A percentile compares a stretch with the other conserved stretches of the same genome.
Conservation (phyloP, 2,888 invertebrate genomes). For the Ectemnius lituratus region DNA sequence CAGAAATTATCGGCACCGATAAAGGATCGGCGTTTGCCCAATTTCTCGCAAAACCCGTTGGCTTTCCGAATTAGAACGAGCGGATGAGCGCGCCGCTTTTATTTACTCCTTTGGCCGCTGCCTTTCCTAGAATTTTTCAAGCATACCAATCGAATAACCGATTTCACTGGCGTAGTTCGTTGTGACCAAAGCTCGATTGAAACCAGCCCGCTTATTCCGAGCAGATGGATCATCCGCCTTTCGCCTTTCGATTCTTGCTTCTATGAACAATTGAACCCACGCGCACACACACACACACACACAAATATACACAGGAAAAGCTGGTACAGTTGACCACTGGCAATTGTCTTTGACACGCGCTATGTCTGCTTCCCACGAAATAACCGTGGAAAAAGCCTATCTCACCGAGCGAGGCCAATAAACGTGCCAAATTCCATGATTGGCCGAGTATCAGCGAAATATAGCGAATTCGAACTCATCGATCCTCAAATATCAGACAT, state of each 20-base stretch:
- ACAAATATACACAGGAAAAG: too few species aligned
- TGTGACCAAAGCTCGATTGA: constrained; percentile 4
- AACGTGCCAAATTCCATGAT: too few species aligned
- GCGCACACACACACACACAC: too few species aligned
- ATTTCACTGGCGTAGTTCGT: neutral
- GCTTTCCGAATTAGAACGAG: constrained; percentile 5
- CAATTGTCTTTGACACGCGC: too few species aligned
- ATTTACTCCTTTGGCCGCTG: constrained; percentile 2
- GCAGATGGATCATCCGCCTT: neutral
- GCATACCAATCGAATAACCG: constrained; percentile 1
- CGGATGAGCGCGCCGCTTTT: neutral
- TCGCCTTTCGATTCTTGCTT: neutral
- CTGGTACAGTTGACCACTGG: too few species aligned
- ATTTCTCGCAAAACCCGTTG: constrained; percentile 5
- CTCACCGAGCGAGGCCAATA: too few species aligned
- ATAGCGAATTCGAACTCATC: too few species aligned
- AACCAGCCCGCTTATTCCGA: neutral
- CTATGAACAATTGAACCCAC: too few species aligned
- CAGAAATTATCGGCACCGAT: neutral
- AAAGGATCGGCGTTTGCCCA: neutral
- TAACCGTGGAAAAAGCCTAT: too few species aligned
- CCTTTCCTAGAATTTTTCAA: neutral
- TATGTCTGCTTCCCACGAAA: too few species aligned
- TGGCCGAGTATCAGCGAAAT: too few species aligned
- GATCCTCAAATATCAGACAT: too few species aligned